Evolutionary conservation across 2,888 invertebrate species (phyloP), one percentile per base, ranked within the genome.

Genomic region (Eupithecia dodoneata): DNA sequence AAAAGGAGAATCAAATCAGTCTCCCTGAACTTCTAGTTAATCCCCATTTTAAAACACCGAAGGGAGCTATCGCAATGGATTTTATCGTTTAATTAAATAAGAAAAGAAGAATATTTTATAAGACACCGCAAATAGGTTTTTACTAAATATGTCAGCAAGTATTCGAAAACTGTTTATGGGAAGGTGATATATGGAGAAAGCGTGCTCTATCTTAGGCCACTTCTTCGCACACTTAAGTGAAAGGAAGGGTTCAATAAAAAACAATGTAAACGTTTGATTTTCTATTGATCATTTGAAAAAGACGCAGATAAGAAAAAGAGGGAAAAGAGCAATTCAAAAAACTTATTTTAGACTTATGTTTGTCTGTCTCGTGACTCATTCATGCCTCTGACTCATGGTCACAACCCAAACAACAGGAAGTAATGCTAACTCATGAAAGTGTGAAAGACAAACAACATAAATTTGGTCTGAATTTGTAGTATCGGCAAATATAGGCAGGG

Each of bases 391-490:
- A 30, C 18, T 63, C 63, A 63, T 63, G 63, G 30, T 30, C 63
- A 63, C 63, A 73, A 77, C 41, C 71, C 44, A 78, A 74, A 79
- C 80, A 78, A 80, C 76, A 76, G 77, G 77, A 80, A 77, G 76
- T 78, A 67, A 78, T 82, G 80, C 79, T 71, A 71, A 77, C 78
- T 72, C 69, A 78, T 65, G 74, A 75, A 78, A 75, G 76, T 79
- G 75, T 76, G 73, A 78, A 72, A 70, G 73, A 78, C 78, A 82
- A 82, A 82, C 81, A 82, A 80, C 80, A 73, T 79, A 81, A 63
- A 30, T 30, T 63, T 81, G 80, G 82, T 73, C 76, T 44, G 78
- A 81, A 82, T 82, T 82, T 82, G 81, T 81, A 80, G 79, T 76
- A 79, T 81, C 75, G 80, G 76, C 71, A 66, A 65, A 42, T 42